Evolutionary conservation across 2,797 vertebrate genomes (phyloP), one percentile per base, ranked within the genome.

Genomic region (Hemitrygon akajei): DNA sequence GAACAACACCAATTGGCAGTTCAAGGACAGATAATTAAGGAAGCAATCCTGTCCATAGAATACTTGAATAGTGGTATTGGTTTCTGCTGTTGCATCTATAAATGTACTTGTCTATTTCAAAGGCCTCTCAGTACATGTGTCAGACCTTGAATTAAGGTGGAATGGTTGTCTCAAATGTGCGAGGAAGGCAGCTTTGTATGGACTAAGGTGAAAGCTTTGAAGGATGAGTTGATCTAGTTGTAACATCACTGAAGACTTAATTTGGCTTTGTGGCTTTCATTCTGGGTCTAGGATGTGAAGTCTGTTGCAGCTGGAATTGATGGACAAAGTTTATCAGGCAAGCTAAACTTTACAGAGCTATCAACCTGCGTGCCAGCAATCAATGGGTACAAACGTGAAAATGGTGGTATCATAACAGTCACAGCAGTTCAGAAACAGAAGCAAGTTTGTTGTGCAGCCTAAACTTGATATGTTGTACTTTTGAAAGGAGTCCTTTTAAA

Each of bases 401-500:
- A 87, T 63, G 30, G 84, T 87, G 30, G 11, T 86, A 25, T 71
- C 14, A 71, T 71, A 63, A 34, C 30, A 87, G 84, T 60, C 60
- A 87, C 84, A 9, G 63, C 47, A 47, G 60, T 30, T 34, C 12
- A 16, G 27, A 87, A 60, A 87, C 84, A 66, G 34, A 87, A 87
- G 20, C 30, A 66, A 87, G 58, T 60, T 66, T 86, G 82, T 86
- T 87, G 58, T 63, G 84, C 84, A 87, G 30, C 58, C 84, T 30
- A 66, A 63, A 20, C 30, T 27, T 66, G 84, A 63, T n/a, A 14
- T 63, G 58, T 66, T 16, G 58, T 63, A 60, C n/a, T 66, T 87
- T 14, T 87, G 84, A 87, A 87, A 87, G 60, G 84, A 87, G 30
- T 58, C 58, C 60, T 87, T 87, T 87, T 34, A 87, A 87, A 63